Percentiles rank a stretch among this genome's conserved stretches.
These are phyloP conservation scores for Axinella damicornis DNA, from an alignment of 37 sponge, comb jelly and placozoan species.

Conservation along the genomic window DNA sequence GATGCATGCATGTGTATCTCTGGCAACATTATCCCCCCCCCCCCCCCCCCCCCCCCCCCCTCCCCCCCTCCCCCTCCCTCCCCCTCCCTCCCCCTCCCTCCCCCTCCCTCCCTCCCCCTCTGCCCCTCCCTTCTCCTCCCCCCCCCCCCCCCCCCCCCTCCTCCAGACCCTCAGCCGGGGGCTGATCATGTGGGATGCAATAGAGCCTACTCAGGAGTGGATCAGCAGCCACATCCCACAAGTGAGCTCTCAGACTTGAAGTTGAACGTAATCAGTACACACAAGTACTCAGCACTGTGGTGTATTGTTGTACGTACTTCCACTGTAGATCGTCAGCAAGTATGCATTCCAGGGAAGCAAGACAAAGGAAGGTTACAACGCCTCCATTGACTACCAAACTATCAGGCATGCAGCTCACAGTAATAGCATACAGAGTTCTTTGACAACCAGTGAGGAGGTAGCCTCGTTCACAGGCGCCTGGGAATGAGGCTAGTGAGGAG, in stretches of 20 bases:
- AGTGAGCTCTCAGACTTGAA: no score
- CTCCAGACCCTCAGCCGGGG: slow-evolving; percentile 60
- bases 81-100: not conserved
- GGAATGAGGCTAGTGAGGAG: no score
- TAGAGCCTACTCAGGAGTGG: slow-evolving; percentile 84
- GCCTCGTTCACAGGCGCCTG: no score
- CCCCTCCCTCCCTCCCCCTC: no score
- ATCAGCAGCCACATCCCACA: slow-evolving; percentile 73
- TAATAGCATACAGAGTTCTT: not conserved
- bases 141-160: not conserved
- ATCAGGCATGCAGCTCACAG: slow-evolving; percentile 43
- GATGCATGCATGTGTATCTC: not conserved
- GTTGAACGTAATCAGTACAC: no score
- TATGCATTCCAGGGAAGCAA: slow-evolving; percentile 30
- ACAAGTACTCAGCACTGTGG: no score
- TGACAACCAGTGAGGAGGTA: no score
- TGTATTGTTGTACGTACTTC: no score
- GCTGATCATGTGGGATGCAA: slow-evolving; percentile 87
- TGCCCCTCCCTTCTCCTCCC: no score
- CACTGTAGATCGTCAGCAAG: slow-evolving; percentile 21
- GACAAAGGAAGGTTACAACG: not conserved
- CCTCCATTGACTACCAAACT: slow-evolving; percentile 34
- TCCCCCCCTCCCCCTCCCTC: slow-evolving; percentile 35
- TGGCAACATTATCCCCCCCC: not conserved
- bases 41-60: no score